A percentile compares a stretch with the other conserved stretches of the same genome.
These are phyloP conservation scores for Pollicipes pollicipes DNA, from an alignment of 1,140 invertebrate species.

Conservation along the genomic window DNA sequence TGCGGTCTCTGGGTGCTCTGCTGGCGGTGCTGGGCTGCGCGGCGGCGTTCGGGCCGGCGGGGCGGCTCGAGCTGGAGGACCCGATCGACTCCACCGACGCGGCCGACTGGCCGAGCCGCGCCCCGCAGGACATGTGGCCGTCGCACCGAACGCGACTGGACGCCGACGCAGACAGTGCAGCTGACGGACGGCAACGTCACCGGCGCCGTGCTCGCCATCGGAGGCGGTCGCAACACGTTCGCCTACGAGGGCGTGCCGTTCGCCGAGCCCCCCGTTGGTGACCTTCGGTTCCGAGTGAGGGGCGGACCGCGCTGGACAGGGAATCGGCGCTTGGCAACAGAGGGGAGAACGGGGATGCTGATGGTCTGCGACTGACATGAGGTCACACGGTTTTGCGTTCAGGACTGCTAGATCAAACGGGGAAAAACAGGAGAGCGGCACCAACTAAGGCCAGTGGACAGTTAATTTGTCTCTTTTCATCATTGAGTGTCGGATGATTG, in stretches of 20 bases:
- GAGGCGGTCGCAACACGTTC: not conserved
- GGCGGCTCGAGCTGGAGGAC: too few relatives aligned
- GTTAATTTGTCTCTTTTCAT: too few relatives aligned
- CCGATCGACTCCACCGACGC: not conserved
- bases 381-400: too few relatives aligned
- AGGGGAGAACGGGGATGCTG: too few relatives aligned
- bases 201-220: not conserved
- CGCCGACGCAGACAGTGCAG: not conserved
- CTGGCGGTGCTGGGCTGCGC: not conserved
- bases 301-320: too few relatives aligned
- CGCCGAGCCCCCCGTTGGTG: conserved; percentile 73
- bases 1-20: too few relatives aligned
- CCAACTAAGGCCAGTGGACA: too few relatives aligned
- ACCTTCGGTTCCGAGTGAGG: conserved; percentile 14
- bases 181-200: not conserved
- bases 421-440: too few relatives aligned
- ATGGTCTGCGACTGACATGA: too few relatives aligned
- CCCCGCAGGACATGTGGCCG: not conserved
- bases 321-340: too few relatives aligned
- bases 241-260: conserved; percentile 56
- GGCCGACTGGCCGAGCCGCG: not conserved
- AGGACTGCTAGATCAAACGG: too few relatives aligned
- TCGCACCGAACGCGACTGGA: not conserved
- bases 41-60: not conserved
- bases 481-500: too few relatives aligned